Conservation (phyloP, 2,797 vertebrate species). For the Spinibarbus caldwelli region DNA sequence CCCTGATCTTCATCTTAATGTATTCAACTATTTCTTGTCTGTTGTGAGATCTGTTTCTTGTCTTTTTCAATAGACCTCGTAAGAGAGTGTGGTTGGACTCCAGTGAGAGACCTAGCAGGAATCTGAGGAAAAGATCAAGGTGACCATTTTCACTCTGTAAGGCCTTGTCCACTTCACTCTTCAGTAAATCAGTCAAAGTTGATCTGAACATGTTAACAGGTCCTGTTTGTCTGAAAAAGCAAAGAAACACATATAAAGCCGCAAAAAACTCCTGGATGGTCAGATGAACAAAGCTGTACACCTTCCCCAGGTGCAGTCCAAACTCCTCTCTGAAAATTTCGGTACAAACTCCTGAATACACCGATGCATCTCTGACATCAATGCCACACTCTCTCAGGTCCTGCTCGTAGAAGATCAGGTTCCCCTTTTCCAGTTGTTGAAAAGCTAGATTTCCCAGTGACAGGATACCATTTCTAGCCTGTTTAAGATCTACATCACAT, state of each 20-base stretch:
- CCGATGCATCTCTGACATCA: too few relatives aligned
- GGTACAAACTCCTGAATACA: background rate
- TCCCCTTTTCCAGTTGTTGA: background rate
- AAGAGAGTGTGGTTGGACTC: background rate
- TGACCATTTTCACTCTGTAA: too few relatives aligned
- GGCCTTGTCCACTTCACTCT: background rate
- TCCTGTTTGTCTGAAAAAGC: too few relatives aligned
- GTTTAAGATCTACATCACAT: background rate
- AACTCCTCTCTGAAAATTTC: too few relatives aligned
- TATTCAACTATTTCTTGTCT: background rate
- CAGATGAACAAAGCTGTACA: too few relatives aligned
- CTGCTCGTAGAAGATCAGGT: background rate
- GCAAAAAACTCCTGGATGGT: too few relatives aligned
- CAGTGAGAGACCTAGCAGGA: background rate
- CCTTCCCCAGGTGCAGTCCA: too few relatives aligned
- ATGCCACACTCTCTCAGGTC: too few relatives aligned
- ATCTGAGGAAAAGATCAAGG: too few relatives aligned
- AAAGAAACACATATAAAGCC: too few relatives aligned
- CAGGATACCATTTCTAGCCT: background rate
- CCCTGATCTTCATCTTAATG: slow-evolving; percentile 6
- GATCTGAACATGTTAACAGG: too few relatives aligned
- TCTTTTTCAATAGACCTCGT: background rate
- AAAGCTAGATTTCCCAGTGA: background rate
- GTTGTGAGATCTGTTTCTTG: background rate
- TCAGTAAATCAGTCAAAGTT: too few relatives aligned